Evolutionary conservation across 2,888 invertebrate species (phyloP).

Genomic region (Himalopsyche tibetana): DNA sequence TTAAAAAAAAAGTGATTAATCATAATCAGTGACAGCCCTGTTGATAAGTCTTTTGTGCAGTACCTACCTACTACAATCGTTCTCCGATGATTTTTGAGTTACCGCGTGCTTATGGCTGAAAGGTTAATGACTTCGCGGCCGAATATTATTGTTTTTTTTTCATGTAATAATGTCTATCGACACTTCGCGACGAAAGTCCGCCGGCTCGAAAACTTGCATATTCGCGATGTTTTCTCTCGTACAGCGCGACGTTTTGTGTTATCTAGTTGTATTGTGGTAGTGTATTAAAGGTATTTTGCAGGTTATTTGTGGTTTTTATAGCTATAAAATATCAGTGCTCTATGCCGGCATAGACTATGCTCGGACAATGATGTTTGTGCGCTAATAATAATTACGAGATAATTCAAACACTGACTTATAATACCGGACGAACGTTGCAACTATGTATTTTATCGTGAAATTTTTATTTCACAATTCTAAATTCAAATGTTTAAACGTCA

Average conservation of each 20-base stretch:
- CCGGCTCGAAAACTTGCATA: slow-evolving; percentile 29
- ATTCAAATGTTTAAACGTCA: neutral
- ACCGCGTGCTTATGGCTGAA: slow-evolving; percentile 39
- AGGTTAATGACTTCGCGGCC: slow-evolving; percentile 40
- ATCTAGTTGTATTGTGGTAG: neutral
- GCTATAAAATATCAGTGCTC: slow-evolving; percentile 4
- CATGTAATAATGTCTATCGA: slow-evolving; percentile 42
- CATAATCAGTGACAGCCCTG: slow-evolving; percentile 36
- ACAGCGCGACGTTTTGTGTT: neutral
- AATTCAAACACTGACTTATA: too few species aligned
- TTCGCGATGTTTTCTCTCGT: slow-evolving; percentile 19
- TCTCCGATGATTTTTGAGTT: slow-evolving; percentile 43
- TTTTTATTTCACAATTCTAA: neutral
- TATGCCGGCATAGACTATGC: neutral
- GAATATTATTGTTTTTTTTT: slow-evolving; percentile 43
- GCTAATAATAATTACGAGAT: too few species aligned
- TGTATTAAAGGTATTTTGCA: neutral
- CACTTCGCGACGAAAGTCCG: slow-evolving; percentile 42
- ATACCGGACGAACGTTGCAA: too few species aligned
- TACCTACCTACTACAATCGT: slow-evolving; percentile 32
- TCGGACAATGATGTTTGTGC: neutral
- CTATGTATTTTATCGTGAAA: neutral
- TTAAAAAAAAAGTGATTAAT: neutral
- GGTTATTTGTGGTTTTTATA: slow-evolving; percentile 32
- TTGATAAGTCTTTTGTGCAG: slow-evolving; percentile 25